Conservation (phyloP, 2,797 vertebrate species). For the Melanotaenia maccullochi region DNA sequence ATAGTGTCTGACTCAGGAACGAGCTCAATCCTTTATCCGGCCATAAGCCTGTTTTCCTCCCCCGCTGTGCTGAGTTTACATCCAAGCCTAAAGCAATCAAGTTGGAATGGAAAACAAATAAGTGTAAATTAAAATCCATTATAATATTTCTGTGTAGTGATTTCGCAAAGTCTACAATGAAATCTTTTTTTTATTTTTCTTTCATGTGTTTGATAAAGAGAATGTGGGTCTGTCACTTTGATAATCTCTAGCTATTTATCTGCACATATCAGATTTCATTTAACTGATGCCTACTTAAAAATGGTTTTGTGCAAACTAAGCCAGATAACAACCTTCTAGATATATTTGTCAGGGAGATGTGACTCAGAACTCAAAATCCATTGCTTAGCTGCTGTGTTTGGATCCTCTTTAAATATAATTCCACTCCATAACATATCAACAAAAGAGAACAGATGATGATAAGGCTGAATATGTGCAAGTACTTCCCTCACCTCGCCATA, state of each 20-base stretch:
- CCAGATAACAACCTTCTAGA: not conserved
- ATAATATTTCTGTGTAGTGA: constrained; percentile 59
- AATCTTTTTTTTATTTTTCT: constrained; percentile 9
- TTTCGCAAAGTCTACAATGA: constrained; percentile 28
- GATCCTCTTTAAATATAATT: constrained; percentile 30
- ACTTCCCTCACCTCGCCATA: constrained; percentile 92
- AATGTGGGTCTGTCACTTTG: not conserved
- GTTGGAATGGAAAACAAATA: constrained; percentile 74
- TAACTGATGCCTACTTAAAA: constrained; percentile 6
- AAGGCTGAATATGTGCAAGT: not conserved
- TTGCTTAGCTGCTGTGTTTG: constrained; percentile 7
- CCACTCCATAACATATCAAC: not conserved
- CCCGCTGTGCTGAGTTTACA: constrained; percentile 34
- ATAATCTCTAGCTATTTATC: not conserved
- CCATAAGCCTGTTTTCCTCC: constrained; percentile 51
- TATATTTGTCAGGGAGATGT: not conserved
- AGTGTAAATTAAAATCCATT: constrained; percentile 78
- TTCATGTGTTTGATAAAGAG: constrained; percentile 15
- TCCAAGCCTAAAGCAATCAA: constrained; percentile 64
- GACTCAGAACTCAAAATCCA: not conserved
- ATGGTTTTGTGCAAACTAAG: not conserved
- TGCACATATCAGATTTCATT: constrained; percentile 5
- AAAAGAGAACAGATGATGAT: constrained; percentile 26
- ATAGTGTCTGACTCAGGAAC: constrained; percentile 39
- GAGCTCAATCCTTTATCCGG: constrained; percentile 54